A percentile compares a stretch with the other conserved stretches of the same genome.
Evolutionary conservation across 2,797 vertebrate species (phyloP).

Genomic region (Anomalospiza imberbis): DNA sequence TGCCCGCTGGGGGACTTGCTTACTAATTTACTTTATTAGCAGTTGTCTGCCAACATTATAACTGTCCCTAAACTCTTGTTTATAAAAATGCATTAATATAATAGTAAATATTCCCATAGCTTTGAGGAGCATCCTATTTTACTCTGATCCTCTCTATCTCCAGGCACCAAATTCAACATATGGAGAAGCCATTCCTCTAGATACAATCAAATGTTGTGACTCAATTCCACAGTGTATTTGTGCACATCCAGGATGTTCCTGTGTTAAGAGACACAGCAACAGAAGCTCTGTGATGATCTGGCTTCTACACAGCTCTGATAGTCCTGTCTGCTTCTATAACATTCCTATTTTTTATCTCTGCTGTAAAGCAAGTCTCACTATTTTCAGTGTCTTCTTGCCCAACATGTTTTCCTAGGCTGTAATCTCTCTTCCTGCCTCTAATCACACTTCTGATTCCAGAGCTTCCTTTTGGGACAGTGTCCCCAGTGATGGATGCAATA

Average conservation of each 20-base stretch:
- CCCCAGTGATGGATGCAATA: neutral
- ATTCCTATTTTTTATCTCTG: neutral
- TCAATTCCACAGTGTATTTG: neutral
- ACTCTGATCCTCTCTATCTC: neutral
- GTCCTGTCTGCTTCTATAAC: neutral
- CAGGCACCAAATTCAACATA: neutral
- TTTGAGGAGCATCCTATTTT: constrained; percentile 2
- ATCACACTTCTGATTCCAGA: constrained; percentile 18
- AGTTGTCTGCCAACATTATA: constrained; percentile 5
- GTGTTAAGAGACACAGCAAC: neutral
- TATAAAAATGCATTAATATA: neutral
- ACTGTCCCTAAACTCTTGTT: constrained; percentile 4
- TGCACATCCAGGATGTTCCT: neutral
- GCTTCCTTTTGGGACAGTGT: neutral
- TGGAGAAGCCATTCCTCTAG: neutral
- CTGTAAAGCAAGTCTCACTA: neutral
- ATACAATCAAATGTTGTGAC: neutral
- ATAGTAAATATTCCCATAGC: neutral
- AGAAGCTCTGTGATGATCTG: constrained; percentile 17
- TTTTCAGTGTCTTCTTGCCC: neutral
- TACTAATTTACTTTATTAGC: constrained; percentile 43
- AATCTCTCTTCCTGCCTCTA: constrained; percentile 43
- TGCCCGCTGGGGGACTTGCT: neutral
- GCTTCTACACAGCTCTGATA: neutral
- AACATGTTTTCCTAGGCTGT: neutral